These are phyloP conservation scores for Hypotaenidia philippensis DNA, from an alignment of 2,797 vertebrate genomes.

Conservation along the genomic window DNA sequence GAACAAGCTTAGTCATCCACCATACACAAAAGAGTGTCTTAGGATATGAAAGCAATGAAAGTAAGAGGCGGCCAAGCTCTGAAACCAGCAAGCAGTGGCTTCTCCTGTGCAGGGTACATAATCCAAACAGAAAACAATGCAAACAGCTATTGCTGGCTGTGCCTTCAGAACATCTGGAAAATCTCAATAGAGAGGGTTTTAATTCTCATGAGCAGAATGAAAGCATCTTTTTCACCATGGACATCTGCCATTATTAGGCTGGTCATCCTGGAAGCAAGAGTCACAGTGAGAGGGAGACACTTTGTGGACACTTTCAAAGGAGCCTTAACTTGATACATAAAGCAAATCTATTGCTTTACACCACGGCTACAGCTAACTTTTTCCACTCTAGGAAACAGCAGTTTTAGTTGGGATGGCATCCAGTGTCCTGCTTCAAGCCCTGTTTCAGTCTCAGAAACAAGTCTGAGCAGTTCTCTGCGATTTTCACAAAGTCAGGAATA, in stretches of 20 bases:
- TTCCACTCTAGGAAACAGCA: neutral
- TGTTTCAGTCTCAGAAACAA: neutral
- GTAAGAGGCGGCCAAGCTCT: neutral
- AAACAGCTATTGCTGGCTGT: neutral
- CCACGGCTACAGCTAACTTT: neutral
- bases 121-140: neutral
- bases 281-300: neutral
- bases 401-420: neutral
- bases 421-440: neutral
- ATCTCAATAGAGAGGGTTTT: neutral
- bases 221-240: neutral
- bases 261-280: neutral
- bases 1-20: constrained; percentile 24
- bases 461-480: neutral
- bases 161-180: neutral
- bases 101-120: neutral
- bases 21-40: neutral
- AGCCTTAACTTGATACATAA: neutral
- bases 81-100: neutral
- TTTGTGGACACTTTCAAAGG: neutral
- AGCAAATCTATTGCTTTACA: neutral
- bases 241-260: neutral
- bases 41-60: neutral
- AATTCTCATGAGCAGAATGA: neutral
- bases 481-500: neutral